These are phyloP conservation scores for Cichlasoma orientale DNA, from an alignment of 2,797 vertebrate species.

Conservation along the genomic window DNA sequence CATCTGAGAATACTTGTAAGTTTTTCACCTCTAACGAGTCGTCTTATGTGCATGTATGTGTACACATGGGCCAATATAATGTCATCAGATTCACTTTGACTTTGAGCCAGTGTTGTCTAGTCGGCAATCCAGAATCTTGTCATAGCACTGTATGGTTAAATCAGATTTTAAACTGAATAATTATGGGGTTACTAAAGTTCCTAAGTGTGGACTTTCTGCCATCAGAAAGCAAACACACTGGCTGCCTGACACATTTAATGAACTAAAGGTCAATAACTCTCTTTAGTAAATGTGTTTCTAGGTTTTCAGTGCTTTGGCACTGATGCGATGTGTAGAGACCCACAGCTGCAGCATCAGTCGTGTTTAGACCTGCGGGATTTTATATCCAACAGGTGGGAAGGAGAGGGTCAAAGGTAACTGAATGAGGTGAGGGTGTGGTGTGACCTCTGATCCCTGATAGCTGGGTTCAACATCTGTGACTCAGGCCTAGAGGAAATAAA, in stretches of 20 bases:
- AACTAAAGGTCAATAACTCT: constrained; percentile 1
- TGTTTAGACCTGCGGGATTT: constrained; percentile 59
- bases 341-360: neutral
- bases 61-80: neutral
- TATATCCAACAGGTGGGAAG: constrained; percentile 52
- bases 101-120: neutral
- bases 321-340: constrained; percentile 2
- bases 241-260: neutral
- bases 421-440: constrained; percentile 29
- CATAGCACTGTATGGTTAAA: neutral
- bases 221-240: neutral
- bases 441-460: constrained; percentile 55
- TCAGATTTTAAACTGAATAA: neutral
- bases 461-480: constrained; percentile 45
- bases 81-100: neutral
- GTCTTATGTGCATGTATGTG: neutral
- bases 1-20: no score
- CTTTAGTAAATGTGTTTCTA: constrained; percentile 11
- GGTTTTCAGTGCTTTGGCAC: neutral
- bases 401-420: constrained; percentile 44
- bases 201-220: neutral
- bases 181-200: neutral
- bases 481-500: constrained; percentile 8
- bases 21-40: no score
- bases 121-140: neutral